Base-by-base conservation (phyloP, 30 jellyfish, hydroid and myxozoan species). In the Aurelia sp. region DNA sequence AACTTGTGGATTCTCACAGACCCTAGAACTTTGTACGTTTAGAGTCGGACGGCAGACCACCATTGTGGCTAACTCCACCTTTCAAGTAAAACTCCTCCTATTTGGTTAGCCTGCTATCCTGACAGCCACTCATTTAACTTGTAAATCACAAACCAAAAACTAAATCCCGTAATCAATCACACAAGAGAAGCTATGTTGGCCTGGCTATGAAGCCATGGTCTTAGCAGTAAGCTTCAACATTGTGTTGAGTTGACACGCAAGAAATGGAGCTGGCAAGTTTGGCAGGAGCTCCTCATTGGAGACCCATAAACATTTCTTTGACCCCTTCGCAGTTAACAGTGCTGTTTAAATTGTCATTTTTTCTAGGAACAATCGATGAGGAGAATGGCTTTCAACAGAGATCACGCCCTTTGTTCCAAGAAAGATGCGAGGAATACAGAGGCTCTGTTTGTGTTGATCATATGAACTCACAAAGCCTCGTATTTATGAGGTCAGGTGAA, bases 371-470 rank as follows among this genome's bases (percentile, higher is more conserved):
- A 16, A 63, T 31, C 58, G 71, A 64, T 50, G 21, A 61, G 31
- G 84, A 62, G 12, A 81, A 81, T 58, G 91, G 91, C 66, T 58
- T 81, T 70, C 77, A 81, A 35, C 67, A 81, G 66, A 41, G 91
- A 61, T 67, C 84, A 10, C 62, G 76, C 11, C 79, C 66, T 31
- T 62, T 37, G 41, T 33, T 62, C 18, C 86, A 40, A 20, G 88
- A 66, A 13, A 85, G 84, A 73, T 85, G 94, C 53, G 94, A 63
- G 50, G 1, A 31, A 40, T 85, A 85, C 69, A 62, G 80, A 19
- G 94, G 94, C 37, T 48, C 88, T 18, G 68, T 66, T 4, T 85
- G 94, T 51, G 22, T 33, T 47, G 88, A 85, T 6, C 85, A 85
- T 76, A 27, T 73, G 82, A 75, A 75, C 61, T 61, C 88, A 9